Evolutionary conservation across 2,888 invertebrate genomes (phyloP), one percentile per base, ranked within the genome.

Genomic region (Noctua pronuba): DNA sequence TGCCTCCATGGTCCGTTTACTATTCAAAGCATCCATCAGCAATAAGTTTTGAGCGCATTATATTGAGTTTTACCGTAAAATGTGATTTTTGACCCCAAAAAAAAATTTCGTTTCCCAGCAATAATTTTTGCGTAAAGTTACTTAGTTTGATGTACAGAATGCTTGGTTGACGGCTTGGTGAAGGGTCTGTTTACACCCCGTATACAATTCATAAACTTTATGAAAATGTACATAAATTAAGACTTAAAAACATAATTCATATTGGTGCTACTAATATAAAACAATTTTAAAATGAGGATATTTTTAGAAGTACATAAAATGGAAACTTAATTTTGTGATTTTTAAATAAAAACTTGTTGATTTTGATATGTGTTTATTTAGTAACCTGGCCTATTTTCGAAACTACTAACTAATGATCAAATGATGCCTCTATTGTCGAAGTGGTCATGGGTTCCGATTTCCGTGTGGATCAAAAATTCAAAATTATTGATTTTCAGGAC

Each of bases 241-340:
- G 89, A 89, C 84, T 87, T 86, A 77, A 71, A 80, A 84, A 90
- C 88, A 86, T 90, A 89, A 85, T 89, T 85, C 78, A 76, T 85
- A 79, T 89, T 91, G 93, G 93, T 93, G 93, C 93, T 93, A 93
- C 80, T 88, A 77, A 64, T 81, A 69, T 82, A 82, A 86, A 87
- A 73, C 49, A 72, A 71, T 52, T 68, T 52, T 69, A 44, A 81
- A 80, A 76, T 77, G 58, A 79, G 28, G n/a, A 85, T 90, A 90
- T 90, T 90, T 90, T 90, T 89, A 79, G 80, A 89, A 82, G 80
- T 85, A 87, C 79, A 52, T 76, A 65, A 77, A 83, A 78, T 66
- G 38, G 38, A 74, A 77, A 80, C 73, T 74, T 77, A 75, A 79
- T 82, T 81, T 87, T 84, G 80, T 80, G 83, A 84, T 69, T 84